Conservation (phyloP, 1,140 invertebrate species). For the Periplaneta americana region DNA sequence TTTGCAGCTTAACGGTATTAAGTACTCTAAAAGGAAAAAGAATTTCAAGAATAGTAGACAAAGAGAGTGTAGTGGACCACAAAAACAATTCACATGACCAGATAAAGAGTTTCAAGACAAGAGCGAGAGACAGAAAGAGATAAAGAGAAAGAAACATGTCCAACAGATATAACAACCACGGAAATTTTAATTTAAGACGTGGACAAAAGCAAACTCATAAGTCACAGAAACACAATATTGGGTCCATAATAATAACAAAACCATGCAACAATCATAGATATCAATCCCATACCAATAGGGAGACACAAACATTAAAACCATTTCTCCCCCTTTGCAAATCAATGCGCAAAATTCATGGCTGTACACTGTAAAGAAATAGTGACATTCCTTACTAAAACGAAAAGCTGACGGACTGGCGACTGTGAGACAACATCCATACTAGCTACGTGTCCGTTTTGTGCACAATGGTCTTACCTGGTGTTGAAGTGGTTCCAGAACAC, state of each 20-base stretch:
- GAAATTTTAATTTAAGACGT: constrained; percentile 14
- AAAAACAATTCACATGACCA: constrained; percentile 5
- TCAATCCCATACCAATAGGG: background rate
- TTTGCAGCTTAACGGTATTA: background rate
- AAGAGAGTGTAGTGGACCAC: background rate
- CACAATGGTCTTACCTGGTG: constrained; percentile 78
- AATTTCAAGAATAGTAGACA: background rate
- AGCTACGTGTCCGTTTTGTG: background rate
- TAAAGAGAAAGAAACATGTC: constrained; percentile 25
- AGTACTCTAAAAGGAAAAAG: background rate
- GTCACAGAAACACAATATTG: constrained; percentile 42
- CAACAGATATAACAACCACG: constrained; percentile 29
- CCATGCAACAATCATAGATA: constrained; percentile 44
- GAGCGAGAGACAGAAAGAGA: no score
- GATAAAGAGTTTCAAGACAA: constrained; percentile 23
- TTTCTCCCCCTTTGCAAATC: background rate
- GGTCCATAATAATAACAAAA: constrained; percentile 44
- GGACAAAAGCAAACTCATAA: constrained; percentile 28
- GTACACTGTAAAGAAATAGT: background rate
- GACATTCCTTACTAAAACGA: background rate
- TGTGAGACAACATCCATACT: background rate
- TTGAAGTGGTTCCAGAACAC: constrained; percentile 98
- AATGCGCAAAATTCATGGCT: background rate
- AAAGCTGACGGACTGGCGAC: background rate
- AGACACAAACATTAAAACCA: background rate